A percentile compares a stretch with the other conserved stretches of the same genome.
Evolutionary conservation across 1,140 invertebrate species (phyloP).

Genomic region (Scaptomyza hsui): DNA sequence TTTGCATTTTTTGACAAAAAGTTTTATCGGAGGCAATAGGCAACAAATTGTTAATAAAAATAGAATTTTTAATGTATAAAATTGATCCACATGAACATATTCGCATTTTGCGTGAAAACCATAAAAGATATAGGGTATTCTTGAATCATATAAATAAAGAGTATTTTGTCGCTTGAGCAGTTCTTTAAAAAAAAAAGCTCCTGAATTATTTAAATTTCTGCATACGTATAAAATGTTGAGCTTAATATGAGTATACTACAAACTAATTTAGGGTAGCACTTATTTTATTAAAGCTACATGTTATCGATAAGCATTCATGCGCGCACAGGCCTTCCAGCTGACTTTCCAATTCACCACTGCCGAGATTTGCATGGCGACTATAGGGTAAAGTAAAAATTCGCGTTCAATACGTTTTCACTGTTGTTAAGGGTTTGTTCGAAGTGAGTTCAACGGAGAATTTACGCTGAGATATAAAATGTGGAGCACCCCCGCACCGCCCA

Average conservation of each 20-base stretch:
- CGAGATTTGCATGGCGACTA: conserved; percentile 27
- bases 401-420: conserved; percentile 69
- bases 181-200: too few species aligned
- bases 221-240: too few species aligned
- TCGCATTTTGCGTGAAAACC: not conserved
- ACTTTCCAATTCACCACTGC: conserved; percentile 52
- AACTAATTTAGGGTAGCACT: conserved; percentile 3
- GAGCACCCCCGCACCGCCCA: conserved; percentile 19
- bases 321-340: conserved; percentile 29
- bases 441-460: conserved; percentile 66
- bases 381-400: conserved; percentile 56
- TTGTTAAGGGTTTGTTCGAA: conserved; percentile 84
- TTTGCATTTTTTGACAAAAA: conserved; percentile 18
- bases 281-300: not conserved
- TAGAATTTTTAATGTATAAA: not conserved
- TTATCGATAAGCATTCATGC: conserved; percentile 47
- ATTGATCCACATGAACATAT: not conserved
- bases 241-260: too few species aligned
- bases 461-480: conserved; percentile 36
- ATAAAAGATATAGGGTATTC: too few species aligned
- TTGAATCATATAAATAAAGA: too few species aligned
- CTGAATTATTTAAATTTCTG: too few species aligned
- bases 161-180: too few species aligned
- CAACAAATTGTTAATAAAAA: not conserved
- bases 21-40: not conserved